A percentile compares a stretch with the other conserved stretches of the same genome.
phyloP scores from a whole-genome alignment of 1,140 invertebrate genomes.

The Papilio machaon region DNA sequence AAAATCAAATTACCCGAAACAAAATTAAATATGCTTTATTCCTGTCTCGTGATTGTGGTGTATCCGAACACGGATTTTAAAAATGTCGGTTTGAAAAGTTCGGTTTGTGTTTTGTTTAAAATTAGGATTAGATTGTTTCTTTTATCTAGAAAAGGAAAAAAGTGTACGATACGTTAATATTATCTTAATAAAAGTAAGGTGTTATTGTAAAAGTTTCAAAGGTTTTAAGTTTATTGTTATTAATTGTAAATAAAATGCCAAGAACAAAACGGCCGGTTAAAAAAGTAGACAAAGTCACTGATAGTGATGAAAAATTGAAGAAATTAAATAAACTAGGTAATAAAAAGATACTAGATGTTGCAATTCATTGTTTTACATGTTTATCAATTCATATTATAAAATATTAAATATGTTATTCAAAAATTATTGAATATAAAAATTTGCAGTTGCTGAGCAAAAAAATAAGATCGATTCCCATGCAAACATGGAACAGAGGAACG shows the following conservation, averaged over 20 bases:
- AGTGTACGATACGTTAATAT: background rate
- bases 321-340: constrained; percentile 69
- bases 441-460: constrained; percentile 64
- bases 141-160: background rate
- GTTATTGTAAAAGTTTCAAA: background rate
- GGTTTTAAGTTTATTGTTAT: background rate
- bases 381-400: background rate
- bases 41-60: background rate
- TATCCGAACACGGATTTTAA: constrained; percentile 32
- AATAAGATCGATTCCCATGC: constrained; percentile 59
- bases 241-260: constrained; percentile 62
- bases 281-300: constrained; percentile 60
- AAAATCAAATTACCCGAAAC: background rate
- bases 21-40: background rate
- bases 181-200: constrained; percentile 26
- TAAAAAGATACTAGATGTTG: background rate
- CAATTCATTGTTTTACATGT: background rate
- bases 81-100: constrained; percentile 48
- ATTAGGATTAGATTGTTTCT: constrained; percentile 12
- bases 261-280: constrained; percentile 69
- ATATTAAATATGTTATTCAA: background rate
- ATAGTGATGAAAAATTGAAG: constrained; percentile 60
- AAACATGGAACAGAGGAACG: constrained; percentile 59
- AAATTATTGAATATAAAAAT: constrained; percentile 27
- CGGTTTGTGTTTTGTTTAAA: constrained; percentile 46